Base-by-base conservation (phyloP, 1,140 invertebrate species). In the Hypothenemus hampei region DNA sequence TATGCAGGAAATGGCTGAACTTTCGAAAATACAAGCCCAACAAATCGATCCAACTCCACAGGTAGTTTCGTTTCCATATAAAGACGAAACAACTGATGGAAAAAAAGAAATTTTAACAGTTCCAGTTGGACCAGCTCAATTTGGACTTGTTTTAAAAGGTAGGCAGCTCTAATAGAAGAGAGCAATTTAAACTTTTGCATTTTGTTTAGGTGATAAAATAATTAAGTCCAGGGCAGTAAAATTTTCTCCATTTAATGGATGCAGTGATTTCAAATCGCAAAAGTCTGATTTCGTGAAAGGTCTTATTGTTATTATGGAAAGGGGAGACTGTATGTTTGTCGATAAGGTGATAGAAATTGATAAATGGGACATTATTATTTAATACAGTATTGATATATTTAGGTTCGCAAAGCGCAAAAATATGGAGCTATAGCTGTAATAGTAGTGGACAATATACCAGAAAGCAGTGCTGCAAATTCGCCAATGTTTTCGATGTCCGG, bases 1-100 rank as follows among this genome's bases (percentile, higher is more conserved):
- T 66, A 97, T 98, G 91, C 89, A 95, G 66, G 95, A 98, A 75
- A 97, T 98, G 91, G 82, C 93, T 6, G 89, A 95, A 73, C 73
- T 94, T 35, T 91, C 90, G 23, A 89, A 89, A 66, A 72, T 79
- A 51, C 83, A 87, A 68, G 69, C 74, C 10, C 73, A 82, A 53
- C 77, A 81, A 62, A 72, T 78, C n/a, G 76, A 83, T 58, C 77
- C 78, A 11, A 74, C 79, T 31, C 75, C 81, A 16, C 68, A 77
- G 68, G 73, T 77, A 3, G 77, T 86, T 26, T 75, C 74, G 0
- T 85, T 79, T 54, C 69, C 41, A 29, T 54, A 76, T 20, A 72
- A 72, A 51, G 63, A 62, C 39, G 73, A 60, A 53, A 24, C 24
- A 18, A 64, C 23, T 46, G 49, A 52, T 23, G 48, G 58, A 24